A percentile compares a stretch with the other conserved stretches of the same genome.
Conservation (phyloP, 1,140 invertebrate species). For the Drosophila rhopaloa region DNA sequence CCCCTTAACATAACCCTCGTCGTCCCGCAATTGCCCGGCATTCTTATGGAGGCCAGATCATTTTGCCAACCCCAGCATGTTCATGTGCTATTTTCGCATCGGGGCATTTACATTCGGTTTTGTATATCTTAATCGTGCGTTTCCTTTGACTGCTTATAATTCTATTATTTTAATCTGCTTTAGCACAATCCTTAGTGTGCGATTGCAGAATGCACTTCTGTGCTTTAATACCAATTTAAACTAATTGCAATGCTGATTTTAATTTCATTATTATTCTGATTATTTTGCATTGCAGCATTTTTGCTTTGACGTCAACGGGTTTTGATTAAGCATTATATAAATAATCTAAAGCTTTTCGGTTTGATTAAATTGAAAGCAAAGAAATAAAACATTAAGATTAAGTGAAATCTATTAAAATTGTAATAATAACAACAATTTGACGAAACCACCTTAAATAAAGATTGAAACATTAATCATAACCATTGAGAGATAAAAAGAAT, state of each 20-base stretch:
- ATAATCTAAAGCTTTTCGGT: not conserved
- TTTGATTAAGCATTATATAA: not conserved
- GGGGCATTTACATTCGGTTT: slow-evolving; percentile 9
- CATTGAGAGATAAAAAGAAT: no score
- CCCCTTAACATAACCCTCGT: not conserved
- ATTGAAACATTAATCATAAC: no score
- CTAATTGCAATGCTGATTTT: not conserved
- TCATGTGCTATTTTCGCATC: slow-evolving; percentile 20
- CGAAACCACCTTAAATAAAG: no score
- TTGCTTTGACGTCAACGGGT: not conserved
- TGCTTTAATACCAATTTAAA: not conserved
- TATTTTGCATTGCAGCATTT: no score
- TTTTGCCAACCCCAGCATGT: slow-evolving; percentile 1
- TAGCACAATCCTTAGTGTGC: no score
- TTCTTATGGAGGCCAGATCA: slow-evolving; percentile 8
- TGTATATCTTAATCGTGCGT: slow-evolving; percentile 1
- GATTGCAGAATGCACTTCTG: not conserved
- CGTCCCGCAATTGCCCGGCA: slow-evolving; percentile 20
- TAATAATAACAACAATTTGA: no score
- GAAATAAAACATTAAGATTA: no score
- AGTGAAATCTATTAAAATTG: no score
- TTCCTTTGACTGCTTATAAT: not conserved
- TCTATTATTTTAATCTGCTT: not conserved
- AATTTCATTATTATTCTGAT: not conserved
- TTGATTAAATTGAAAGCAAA: no score